phyloP scores from a whole-genome alignment of 1,140 invertebrate genomes.

The Dinoponera quadriceps region DNA sequence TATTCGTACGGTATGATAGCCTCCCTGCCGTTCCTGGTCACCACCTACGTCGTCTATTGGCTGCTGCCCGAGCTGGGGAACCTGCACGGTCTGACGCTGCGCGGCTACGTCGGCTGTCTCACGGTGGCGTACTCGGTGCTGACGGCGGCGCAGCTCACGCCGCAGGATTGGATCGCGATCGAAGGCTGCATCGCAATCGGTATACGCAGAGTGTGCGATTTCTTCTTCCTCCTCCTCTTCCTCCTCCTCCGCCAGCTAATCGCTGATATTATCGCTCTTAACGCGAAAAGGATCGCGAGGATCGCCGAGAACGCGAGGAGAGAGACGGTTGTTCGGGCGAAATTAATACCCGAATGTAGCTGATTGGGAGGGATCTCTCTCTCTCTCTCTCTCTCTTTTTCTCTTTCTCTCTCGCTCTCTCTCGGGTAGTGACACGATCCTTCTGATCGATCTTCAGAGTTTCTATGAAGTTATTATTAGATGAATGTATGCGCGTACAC shows the following conservation, averaged over 20 bases:
- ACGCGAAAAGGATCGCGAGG: not conserved
- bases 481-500: too few species aligned
- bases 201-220: constrained; percentile 39
- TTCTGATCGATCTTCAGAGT: too few species aligned
- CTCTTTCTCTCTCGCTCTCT: too few species aligned
- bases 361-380: too few species aligned
- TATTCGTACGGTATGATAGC: constrained; percentile 85
- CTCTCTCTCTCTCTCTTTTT: too few species aligned
- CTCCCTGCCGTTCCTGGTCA: constrained; percentile 89
- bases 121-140: constrained; percentile 87
- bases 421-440: too few species aligned
- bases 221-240: constrained; percentile 1
- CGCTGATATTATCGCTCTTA: not conserved
- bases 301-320: too few species aligned
- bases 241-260: too few species aligned
- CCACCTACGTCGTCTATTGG: constrained; percentile 89
- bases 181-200: constrained; percentile 43
- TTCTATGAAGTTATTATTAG: too few species aligned
- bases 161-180: constrained; percentile 24
- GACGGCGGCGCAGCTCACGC: constrained; percentile 85
- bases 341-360: too few species aligned
- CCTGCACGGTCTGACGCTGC: constrained; percentile 89
- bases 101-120: constrained; percentile 88
- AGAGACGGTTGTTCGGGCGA: too few species aligned
- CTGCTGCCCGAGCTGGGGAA: constrained; percentile 89